Conservation (phyloP, 2,113 vertebrate species). For the Motacilla alba region DNA sequence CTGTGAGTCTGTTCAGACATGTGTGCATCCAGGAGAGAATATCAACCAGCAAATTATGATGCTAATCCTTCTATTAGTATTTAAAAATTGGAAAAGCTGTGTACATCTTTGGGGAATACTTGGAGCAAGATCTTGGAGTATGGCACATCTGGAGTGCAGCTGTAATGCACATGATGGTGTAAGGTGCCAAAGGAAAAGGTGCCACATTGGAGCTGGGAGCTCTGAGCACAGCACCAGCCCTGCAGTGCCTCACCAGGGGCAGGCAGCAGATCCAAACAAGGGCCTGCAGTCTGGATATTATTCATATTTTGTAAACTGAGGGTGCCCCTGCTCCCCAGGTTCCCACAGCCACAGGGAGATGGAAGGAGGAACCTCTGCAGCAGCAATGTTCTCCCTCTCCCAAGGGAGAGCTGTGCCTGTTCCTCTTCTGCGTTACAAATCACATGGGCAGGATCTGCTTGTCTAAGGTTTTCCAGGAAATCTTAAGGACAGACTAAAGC, state of each 20-base stretch:
- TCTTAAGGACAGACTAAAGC: not conserved
- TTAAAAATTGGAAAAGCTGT: not conserved
- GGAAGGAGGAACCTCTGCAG: not conserved
- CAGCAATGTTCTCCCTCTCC: rapidly evolving
- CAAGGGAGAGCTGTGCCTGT: not conserved
- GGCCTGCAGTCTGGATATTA: not conserved
- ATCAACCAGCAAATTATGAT: not conserved
- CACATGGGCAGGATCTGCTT: not conserved
- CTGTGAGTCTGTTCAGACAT: not conserved
- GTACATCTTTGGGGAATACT: not conserved
- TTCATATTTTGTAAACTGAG: not conserved
- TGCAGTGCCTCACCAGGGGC: rapidly evolving
- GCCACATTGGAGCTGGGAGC: not conserved
- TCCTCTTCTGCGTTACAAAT: not conserved
- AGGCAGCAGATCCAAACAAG: not conserved
- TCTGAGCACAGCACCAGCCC: rapidly evolving
- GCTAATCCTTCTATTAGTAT: not conserved
- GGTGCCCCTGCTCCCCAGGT: not conserved
- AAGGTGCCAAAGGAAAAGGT: not conserved
- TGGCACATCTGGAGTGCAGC: not conserved
- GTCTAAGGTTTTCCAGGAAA: not conserved
- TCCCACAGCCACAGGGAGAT: too few species aligned
- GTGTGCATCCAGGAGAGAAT: not conserved
- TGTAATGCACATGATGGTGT: rapidly evolving
- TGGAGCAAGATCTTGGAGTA: not conserved